A percentile compares a stretch with the other conserved stretches of the same genome.
phyloP scores from a whole-genome alignment of 2,888 invertebrate genomes.

The Dorcus hopei region DNA sequence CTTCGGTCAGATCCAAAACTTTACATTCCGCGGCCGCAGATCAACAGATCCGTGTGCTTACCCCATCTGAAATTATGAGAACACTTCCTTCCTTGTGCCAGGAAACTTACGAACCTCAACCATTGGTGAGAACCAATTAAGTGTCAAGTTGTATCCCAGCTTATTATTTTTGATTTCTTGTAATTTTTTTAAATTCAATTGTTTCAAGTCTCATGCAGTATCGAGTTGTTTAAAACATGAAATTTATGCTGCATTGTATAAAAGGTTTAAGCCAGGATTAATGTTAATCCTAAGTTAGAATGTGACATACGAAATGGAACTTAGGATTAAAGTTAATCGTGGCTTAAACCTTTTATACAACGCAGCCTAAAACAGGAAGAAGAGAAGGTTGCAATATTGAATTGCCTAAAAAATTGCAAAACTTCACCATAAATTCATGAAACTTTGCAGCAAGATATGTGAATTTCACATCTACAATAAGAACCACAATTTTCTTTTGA shows the following conservation, averaged over 20 bases:
- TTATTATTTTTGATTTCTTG: conserved; percentile 16
- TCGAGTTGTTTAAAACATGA: conserved; percentile 16
- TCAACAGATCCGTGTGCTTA: conserved; percentile 84
- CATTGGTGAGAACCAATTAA: conserved; percentile 46
- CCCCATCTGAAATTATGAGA: conserved; percentile 88
- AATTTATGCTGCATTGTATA: too few species aligned
- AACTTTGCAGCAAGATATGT: too few species aligned
- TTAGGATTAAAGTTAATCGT: too few species aligned
- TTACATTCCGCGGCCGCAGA: conserved; percentile 51
- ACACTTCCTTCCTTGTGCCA: conserved; percentile 81
- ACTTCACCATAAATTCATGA: too few species aligned
- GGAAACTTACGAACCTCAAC: conserved; percentile 63
- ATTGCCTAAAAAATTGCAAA: too few species aligned
- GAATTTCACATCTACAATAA: too few species aligned
- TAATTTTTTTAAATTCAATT: conserved; percentile 22
- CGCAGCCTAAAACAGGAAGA: neutral
- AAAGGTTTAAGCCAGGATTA: too few species aligned
- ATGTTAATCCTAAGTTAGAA: too few species aligned
- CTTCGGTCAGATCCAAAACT: conserved; percentile 20
- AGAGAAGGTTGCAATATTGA: too few species aligned
- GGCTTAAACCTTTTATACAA: too few species aligned
- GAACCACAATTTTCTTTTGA: too few species aligned
- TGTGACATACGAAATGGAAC: too few species aligned
- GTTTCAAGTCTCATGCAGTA: conserved; percentile 11
- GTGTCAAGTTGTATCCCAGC: neutral